Conservation (phyloP, 2,113 vertebrate genomes). For the Oceanodroma tethys region DNA sequence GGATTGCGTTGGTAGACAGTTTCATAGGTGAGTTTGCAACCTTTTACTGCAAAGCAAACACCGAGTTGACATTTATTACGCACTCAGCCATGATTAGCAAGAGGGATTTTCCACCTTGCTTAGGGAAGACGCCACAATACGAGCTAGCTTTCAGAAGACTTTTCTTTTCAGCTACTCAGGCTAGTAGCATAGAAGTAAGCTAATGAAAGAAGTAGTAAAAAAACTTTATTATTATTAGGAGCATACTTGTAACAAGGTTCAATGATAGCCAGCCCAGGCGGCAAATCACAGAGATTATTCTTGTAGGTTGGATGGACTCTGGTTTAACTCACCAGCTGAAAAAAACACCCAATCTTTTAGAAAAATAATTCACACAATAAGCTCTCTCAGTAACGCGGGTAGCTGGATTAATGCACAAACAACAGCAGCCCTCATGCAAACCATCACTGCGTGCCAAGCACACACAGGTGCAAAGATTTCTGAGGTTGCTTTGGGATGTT, state of each 20-base stretch:
- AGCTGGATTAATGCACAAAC: not conserved
- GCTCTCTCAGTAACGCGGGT: fast-evolving
- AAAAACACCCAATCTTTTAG: not conserved
- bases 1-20: not conserved
- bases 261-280: not conserved
- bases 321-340: not conserved
- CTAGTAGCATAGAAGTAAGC: not conserved
- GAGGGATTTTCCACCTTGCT: not conserved
- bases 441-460: not conserved
- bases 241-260: not conserved
- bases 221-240: too few species aligned
- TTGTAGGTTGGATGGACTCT: not conserved
- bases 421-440: not conserved
- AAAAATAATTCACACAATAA: not conserved
- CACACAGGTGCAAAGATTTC: not conserved
- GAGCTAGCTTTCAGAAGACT: not conserved
- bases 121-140: not conserved
- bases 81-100: not conserved
- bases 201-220: not conserved
- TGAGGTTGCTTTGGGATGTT: not conserved
- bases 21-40: not conserved
- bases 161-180: not conserved
- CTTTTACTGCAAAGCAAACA: not conserved
- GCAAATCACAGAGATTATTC: not conserved
- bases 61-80: not conserved